phyloP scores from a whole-genome alignment of 2,888 invertebrate species.

The Rotaria magnacalcarata region DNA sequence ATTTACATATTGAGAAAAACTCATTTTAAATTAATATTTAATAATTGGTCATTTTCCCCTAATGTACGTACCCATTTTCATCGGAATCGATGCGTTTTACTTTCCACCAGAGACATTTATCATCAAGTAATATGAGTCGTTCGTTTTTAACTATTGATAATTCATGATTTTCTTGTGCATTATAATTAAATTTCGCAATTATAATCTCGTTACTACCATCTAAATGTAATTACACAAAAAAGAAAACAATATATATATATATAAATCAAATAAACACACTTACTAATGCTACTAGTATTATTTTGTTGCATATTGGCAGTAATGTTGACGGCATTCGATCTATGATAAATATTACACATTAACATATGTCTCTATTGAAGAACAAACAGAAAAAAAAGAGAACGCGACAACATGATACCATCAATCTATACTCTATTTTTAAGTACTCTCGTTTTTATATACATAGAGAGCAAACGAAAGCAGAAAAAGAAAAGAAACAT shows the following conservation, averaged over 20 bases:
- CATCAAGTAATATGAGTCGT: slow-evolving; percentile 85
- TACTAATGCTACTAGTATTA: slow-evolving; percentile 1
- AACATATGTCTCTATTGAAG: background rate
- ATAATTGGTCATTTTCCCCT: background rate
- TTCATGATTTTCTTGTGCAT: slow-evolving; percentile 93
- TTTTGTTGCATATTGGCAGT: background rate
- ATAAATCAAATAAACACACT: background rate
- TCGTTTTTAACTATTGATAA: slow-evolving; percentile 93
- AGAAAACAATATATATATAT: background rate
- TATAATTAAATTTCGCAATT: slow-evolving; percentile 97
- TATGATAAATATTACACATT: background rate
- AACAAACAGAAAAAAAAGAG: background rate
- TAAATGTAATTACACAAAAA: background rate
- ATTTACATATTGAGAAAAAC: background rate
- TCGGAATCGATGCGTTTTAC: slow-evolving; percentile 48
- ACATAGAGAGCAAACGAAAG: too few relatives aligned
- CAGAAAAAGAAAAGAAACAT: background rate
- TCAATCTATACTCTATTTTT: background rate
- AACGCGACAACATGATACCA: background rate
- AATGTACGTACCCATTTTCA: background rate
- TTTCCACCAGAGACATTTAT: slow-evolving; percentile 90
- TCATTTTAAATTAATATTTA: background rate
- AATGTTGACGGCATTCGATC: slow-evolving; percentile 18
- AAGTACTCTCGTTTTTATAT: background rate
- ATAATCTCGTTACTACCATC: slow-evolving; percentile 62